These are phyloP conservation scores for Halichoeres trimaculatus DNA, from an alignment of 2,113 vertebrate species.

Conservation along the genomic window DNA sequence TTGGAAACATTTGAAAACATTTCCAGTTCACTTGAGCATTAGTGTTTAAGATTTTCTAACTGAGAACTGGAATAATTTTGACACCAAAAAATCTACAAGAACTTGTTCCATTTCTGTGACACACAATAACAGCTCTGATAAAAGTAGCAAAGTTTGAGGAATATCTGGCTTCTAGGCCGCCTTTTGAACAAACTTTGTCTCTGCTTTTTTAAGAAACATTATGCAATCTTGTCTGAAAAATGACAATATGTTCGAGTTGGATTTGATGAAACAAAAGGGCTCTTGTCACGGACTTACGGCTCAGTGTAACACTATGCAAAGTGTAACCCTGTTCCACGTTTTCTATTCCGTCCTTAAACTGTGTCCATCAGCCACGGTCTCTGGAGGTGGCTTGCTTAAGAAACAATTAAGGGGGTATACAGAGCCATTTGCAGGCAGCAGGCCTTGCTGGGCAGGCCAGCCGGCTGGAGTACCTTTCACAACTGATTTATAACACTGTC, in stretches of 20 bases:
- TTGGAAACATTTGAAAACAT: not conserved
- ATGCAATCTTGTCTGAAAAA: not conserved
- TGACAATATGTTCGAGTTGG: not conserved
- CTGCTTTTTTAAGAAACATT: not conserved
- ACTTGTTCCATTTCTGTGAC: not conserved
- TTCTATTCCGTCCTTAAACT: conserved; percentile 67
- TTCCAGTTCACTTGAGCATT: not conserved
- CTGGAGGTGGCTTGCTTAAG: conserved; percentile 98
- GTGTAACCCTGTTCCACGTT: conserved; percentile 47
- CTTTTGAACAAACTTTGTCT: not conserved
- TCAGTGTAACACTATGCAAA: conserved; percentile 31
- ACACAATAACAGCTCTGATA: not conserved
- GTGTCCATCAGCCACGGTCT: conserved; percentile 82
- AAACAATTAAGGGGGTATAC: conserved; percentile 99
- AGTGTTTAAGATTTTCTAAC: not conserved
- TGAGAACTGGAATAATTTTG: not conserved
- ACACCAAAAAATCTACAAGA: not conserved
- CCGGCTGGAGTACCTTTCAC: conserved; percentile 98
- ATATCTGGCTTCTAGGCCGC: not conserved
- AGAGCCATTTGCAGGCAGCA: conserved; percentile 98
- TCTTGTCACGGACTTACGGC: conserved; percentile 5
- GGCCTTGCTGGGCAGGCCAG: conserved; percentile 89
- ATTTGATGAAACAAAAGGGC: not conserved
- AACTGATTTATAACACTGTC: conserved; percentile 99
- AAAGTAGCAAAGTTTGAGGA: not conserved